Evolutionary conservation across 2,113 vertebrate genomes (phyloP), one percentile per base, ranked within the genome.

Genomic region (Sinocyclocheilus grahami): DNA sequence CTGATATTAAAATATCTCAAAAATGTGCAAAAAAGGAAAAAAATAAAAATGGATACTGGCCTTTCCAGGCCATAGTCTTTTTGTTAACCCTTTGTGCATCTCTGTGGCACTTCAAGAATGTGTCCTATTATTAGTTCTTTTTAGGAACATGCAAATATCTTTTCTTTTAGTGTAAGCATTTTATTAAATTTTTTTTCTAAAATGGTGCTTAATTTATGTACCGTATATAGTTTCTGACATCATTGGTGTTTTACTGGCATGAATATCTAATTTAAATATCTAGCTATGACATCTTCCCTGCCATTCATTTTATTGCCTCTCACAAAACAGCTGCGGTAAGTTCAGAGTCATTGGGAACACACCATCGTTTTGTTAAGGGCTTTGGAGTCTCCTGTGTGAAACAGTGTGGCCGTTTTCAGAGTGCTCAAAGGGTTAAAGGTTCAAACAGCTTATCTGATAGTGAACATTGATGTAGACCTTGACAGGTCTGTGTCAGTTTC

Each of bases 1-100:
- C 97, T 97, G 96, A 96, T 95, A 95, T 95, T 94, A 87, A 89
- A 93, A 93, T 93, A 93, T 93, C 91, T 95, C 94, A 96, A 96
- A 96, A 96, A 96, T 97, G 97, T 97, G 96, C 95, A 96, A 97
- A 95, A 94, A 96, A 53, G 5, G 8, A 3, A 48, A 46, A 89
- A 71, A 78, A 48, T 48, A 48, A 93, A 95, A 96, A 92, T 90
- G 90, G 84, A 90, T 94, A 94, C 95, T 67, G 93, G 96, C 96
- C 96, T 92, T 82, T 87, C 42, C 5, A 30, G 95, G 95, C 97
- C 96, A 94, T 94, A 92, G 96, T 97, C 96, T 87, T 90, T 58
- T 89, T 86, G 90, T 92, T 92, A 93, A 93, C 94, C 93, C 92
- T 94, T 93, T 94, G 94, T 92, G 93, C 95, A 95, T 94, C 92